A percentile compares a stretch with the other conserved stretches of the same genome.
Conservation (phyloP, 2,113 vertebrate genomes). For the Syngnathus scovelli region DNA sequence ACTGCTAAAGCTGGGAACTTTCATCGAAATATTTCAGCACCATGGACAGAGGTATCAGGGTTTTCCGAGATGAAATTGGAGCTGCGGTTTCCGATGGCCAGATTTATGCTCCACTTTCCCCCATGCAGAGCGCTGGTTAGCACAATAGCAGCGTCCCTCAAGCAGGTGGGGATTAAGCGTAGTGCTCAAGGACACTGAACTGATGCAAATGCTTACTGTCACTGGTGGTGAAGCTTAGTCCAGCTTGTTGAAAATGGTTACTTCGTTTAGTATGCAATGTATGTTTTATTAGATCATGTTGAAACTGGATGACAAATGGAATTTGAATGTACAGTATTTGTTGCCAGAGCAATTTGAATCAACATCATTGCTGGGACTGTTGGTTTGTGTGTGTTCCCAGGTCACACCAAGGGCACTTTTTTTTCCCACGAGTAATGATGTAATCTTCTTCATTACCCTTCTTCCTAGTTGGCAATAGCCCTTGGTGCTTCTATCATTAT, state of each 20-base stretch:
- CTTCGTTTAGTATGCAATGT: conserved; percentile 14
- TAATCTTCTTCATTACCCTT: conserved; percentile 39
- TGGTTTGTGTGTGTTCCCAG: conserved; percentile 39
- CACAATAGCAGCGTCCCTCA: conserved; percentile 29
- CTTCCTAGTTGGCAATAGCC: conserved; percentile 40
- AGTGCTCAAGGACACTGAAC: conserved; percentile 54
- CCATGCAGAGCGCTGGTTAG: conserved; percentile 28
- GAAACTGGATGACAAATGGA: conserved; percentile 5
- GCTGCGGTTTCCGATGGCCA: conserved; percentile 7
- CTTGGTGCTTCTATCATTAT: conserved; percentile 27
- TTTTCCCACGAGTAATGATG: conserved; percentile 48
- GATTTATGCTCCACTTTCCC: conserved; percentile 29
- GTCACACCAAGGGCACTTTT: conserved; percentile 40
- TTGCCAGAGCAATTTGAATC: conserved; percentile 37
- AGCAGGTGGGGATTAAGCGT: conserved; percentile 41
- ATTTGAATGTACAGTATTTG: conserved; percentile 9
- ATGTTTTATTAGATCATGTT: conserved; percentile 27
- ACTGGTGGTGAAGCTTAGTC: conserved; percentile 22
- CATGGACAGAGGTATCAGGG: conserved; percentile 42
- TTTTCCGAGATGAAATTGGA: background rate
- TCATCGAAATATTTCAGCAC: conserved; percentile 41
- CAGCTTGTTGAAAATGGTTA: conserved; percentile 27
- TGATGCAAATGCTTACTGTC: conserved; percentile 38
- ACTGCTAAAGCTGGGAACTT: background rate
- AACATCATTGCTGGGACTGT: conserved; percentile 22